Conservation (phyloP, 2,888 invertebrate genomes). For the Eumacrocentrus americanus region DNA sequence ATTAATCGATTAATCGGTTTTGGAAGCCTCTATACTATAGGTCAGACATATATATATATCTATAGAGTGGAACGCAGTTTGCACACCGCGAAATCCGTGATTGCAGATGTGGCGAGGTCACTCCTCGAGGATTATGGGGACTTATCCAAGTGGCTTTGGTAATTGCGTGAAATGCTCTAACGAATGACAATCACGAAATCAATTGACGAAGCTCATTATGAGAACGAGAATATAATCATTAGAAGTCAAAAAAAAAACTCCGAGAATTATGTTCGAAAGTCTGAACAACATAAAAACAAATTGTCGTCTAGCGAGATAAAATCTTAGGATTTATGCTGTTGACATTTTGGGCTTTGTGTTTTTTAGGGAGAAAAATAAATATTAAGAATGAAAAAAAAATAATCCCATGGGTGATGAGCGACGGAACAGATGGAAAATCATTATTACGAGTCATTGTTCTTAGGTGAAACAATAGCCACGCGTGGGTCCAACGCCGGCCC, state of each 20-base stretch:
- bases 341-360: not conserved
- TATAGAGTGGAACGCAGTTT: not conserved
- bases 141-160: not conserved
- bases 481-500: conserved; percentile 32
- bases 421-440: conserved; percentile 17
- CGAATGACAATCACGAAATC: not conserved
- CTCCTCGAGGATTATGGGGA: not conserved
- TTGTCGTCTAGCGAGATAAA: too few species aligned
- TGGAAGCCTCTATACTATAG: not conserved
- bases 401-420: conserved; percentile 11
- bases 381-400: not conserved
- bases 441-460: conserved; percentile 17
- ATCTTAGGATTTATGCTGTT: not conserved
- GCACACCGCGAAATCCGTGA: not conserved
- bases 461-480: conserved; percentile 29
- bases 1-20: conserved; percentile 11
- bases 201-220: not conserved
- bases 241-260: not conserved
- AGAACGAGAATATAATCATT: not conserved
- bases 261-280: too few species aligned
- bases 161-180: not conserved
- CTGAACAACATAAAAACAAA: too few species aligned
- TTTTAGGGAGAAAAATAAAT: not conserved
- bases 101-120: not conserved
- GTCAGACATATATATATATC: too few species aligned